Evolutionary conservation across 37 sponge, comb jelly and placozoan genomes (phyloP), one percentile per base, ranked within the genome.

Genomic region (Beroe forskalii): DNA sequence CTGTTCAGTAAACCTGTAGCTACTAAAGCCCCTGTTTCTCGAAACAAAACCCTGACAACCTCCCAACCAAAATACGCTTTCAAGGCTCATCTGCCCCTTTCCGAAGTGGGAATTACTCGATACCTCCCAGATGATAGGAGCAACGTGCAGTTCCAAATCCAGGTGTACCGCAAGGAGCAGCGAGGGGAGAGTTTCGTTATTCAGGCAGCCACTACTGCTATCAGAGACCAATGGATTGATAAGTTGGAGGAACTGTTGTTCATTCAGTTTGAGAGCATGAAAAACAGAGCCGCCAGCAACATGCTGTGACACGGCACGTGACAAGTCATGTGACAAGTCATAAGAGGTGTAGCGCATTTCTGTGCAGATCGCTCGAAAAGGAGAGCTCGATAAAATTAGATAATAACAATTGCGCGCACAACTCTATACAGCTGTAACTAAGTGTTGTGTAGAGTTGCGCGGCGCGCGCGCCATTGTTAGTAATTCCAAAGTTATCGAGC

Each of bases 281-380:
- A 72, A 72, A 72, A 36, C 40, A 32, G 76, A 38, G 76, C 76
- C 3, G 76, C 76, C 66, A 64, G 66, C 66, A 64, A 64, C 25
- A 27, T 64, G 25, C 31, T 64, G 66, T 64, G 31, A 17, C 17
- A n/a, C n/a, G n/a, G n/a, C n/a, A n/a, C n/a, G n/a, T n/a, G n/a
- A n/a, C n/a, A n/a, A n/a, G n/a, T n/a, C n/a, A n/a, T n/a, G n/a
- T n/a, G n/a, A n/a, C n/a, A n/a, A n/a, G n/a, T n/a, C n/a, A n/a
- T n/a, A n/a, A n/a, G n/a, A n/a, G n/a, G n/a, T n/a, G n/a, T n/a
- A n/a, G n/a, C n/a, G n/a, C n/a, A n/a, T n/a, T n/a, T n/a, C n/a
- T n/a, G n/a, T n/a, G n/a, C n/a, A n/a, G n/a, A n/a, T n/a, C n/a
- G n/a, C n/a, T n/a, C n/a, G n/a, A n/a, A n/a, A n/a, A n/a, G n/a